A percentile compares a stretch with the other conserved stretches of the same genome.
Evolutionary conservation across 2,113 vertebrate species (phyloP).

Genomic region (Periophthalmodon schlosseri): DNA sequence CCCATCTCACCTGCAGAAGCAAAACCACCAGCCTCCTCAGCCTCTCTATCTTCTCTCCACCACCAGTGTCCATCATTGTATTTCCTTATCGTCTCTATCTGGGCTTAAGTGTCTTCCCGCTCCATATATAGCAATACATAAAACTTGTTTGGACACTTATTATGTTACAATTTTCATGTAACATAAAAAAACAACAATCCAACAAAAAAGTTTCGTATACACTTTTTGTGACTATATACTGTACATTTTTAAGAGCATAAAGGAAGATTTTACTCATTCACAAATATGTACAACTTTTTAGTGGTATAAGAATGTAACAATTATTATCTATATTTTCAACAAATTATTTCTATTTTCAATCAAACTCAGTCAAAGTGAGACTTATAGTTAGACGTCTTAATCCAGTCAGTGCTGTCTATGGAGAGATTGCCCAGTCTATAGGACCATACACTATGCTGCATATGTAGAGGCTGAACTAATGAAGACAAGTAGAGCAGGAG

Average conservation of each 20-base stretch:
- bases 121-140: not conserved
- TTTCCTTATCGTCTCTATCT: no score
- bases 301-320: no score
- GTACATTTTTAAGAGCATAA: no score
- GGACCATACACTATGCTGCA: constrained; percentile 30
- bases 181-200: no score
- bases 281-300: no score
- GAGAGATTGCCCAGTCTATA: constrained; percentile 62
- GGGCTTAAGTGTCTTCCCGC: not conserved
- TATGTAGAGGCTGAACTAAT: constrained; percentile 59
- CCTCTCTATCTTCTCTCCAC: not conserved
- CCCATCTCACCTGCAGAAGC: not conserved
- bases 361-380: not conserved
- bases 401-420: constrained; percentile 25
- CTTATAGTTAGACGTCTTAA: not conserved
- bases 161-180: no score
- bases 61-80: no score
- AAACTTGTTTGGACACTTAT: no score
- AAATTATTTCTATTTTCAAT: not conserved
- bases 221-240: no score
- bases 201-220: no score
- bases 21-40: not conserved
- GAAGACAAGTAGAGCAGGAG: constrained; percentile 59
- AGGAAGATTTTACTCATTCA: no score
- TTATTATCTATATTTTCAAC: not conserved